Evolutionary conservation across 1,140 invertebrate genomes (phyloP), one percentile per base, ranked within the genome.

Genomic region (Neelides sp.): DNA sequence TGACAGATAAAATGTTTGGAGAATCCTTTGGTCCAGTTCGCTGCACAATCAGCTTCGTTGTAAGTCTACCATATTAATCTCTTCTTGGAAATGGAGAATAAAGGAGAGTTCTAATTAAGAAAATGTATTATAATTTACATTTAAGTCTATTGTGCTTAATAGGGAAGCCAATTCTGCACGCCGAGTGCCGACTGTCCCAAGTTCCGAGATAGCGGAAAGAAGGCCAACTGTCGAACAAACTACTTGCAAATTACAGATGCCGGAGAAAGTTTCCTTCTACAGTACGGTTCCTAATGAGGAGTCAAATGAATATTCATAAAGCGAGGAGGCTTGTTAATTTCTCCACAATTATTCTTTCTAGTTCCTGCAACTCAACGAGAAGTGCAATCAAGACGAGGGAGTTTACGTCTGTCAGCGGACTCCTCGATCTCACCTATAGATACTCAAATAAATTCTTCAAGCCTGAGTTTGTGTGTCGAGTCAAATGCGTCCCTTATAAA

Each of bases 91-190:
- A 10, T 34, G 8, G 8, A 10, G 8, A 10, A n/a, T 34, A 34
- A 34, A 8, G n/a, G 8, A 34, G 8, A n/a, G 5, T 39, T n/a
- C 15, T 7, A 42, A 40, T 15, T 24, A 39, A 23, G 19, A 17
- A 24, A 45, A 15, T 27, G 20, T 40, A 26, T 10, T 45, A 26
- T 7, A 10, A 7, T 42, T 19, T 26, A 20, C 40, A 44, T 26
- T 44, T 24, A 13, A 22, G n/a, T 34, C 8, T 34, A 42, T 42
- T 22, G 5, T 44, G 4, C 4, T 28, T 17, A 48, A 17, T 34
- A 58, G 57, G 57, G 57, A n/a, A 52, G 39, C 44, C 37, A 49
- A 22, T 59, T 55, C 30, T 59, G 57, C 26, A 59, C 57, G 2
- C 57, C 57, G 13, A 48, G 41, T 10, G 24, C 56, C 5, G 32